Conservation (phyloP, 2,797 vertebrate genomes). For the Tangara arthus region DNA sequence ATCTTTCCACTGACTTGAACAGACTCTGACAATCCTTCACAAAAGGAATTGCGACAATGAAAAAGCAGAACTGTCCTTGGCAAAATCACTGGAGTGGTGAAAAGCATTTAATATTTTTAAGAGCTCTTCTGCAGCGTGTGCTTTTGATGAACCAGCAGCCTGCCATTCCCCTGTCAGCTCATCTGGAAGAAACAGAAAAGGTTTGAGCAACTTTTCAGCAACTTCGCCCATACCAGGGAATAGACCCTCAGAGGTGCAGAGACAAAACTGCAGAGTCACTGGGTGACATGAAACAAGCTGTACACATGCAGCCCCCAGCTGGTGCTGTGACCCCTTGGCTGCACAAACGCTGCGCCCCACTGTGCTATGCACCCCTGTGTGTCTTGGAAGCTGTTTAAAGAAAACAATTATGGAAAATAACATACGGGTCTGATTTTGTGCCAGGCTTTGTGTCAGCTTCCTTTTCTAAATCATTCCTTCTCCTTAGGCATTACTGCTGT, state of each 20-base stretch:
- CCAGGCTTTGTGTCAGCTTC: neutral
- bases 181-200: neutral
- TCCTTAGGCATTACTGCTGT: neutral
- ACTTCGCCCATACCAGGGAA: neutral
- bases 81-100: neutral
- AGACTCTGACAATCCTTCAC: neutral
- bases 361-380: neutral
- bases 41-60: neutral
- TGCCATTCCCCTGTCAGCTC: neutral
- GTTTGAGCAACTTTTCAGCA: neutral
- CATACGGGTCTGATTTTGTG: neutral
- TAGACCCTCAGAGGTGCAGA: neutral
- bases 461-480: slow-evolving; percentile 6
- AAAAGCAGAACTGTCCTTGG: neutral
- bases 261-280: neutral
- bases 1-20: neutral
- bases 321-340: neutral
- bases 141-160: neutral
- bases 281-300: neutral
- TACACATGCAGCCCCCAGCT: neutral
- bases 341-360: rapidly evolving
- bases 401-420: neutral
- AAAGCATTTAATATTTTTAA: neutral
- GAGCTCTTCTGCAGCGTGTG: neutral
- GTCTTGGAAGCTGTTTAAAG: slow-evolving; percentile 17